Evolutionary conservation across 2,113 vertebrate genomes (phyloP), one percentile per base, ranked within the genome.

Genomic region (Falco punctatus): DNA sequence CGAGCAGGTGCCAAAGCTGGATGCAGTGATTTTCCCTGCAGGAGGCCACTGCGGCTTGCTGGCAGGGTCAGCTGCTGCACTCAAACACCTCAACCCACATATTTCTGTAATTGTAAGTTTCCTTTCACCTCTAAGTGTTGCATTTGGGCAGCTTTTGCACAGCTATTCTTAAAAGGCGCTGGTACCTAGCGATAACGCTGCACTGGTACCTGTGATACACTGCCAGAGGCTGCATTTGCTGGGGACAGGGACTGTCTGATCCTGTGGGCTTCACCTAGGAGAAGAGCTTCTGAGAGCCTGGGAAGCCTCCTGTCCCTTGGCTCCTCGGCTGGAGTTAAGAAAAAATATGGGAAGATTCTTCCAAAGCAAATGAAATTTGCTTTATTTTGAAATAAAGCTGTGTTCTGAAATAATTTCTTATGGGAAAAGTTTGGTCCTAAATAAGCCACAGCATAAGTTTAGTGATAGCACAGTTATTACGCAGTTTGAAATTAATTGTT

Each of bases 1-100:
- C 4, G 99, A 99, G 79, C 99, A 99, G 96, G 98, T 99, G 87
- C 97, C 98, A 92, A 98, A 98, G 93, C 94, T 99, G 97, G 99
- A 99, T 0, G 99, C 98, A 0, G 98, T 99, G 90, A 97, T 99
- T 74, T 97, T 99, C 81, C 99, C 99, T 40, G 98, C 98, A 33
- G 98, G 98, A 40, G 98, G 98, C 55, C 98, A 98, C 94, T 98
- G 98, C 32, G 98, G 98, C 26, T 96, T 99, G 33, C 97, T 99
- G 96, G 98, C 98, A 27, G 98, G 98, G 17, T 98, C 98, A 2
- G 99, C 99, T 55, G 98, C 98, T 52, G 98, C 98, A 44, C 98
- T 99, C 95, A 99, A 99, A 96, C 98, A 99, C 96, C 98, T 99
- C 84, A 98, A 99, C 96, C 96, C 98, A 32, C 93, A 65, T 14